Evolutionary conservation across 2,113 vertebrate species (phyloP).

Genomic region (Podocnemis expansa): DNA sequence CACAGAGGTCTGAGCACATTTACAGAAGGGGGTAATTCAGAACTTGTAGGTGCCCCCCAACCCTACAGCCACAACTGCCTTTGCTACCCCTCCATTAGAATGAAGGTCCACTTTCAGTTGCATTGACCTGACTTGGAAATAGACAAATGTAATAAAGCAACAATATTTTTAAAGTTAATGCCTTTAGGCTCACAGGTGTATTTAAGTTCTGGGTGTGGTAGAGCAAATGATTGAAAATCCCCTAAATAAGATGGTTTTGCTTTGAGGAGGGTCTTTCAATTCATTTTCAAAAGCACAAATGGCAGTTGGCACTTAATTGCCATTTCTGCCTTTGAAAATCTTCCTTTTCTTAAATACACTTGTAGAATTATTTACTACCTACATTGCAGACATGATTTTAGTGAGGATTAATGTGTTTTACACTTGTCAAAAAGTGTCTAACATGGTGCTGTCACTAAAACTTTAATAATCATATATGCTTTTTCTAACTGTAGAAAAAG

Average conservation of each 20-base stretch:
- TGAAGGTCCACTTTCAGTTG: background rate
- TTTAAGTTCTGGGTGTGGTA: background rate
- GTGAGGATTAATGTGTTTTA: background rate
- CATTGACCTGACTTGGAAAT: background rate
- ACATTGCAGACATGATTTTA: background rate
- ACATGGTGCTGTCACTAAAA: background rate
- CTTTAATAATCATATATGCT: rapidly evolving
- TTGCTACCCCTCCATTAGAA: background rate
- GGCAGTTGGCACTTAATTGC: background rate
- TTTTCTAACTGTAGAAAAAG: background rate
- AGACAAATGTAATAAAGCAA: background rate
- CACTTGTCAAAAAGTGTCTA: background rate
- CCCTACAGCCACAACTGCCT: too few species aligned
- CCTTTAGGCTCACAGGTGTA: background rate
- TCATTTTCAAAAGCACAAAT: background rate
- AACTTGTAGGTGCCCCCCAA: too few species aligned
- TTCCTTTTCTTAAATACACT: background rate
- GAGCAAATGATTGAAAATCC: background rate
- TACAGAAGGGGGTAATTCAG: too few species aligned
- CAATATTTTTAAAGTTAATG: background rate
- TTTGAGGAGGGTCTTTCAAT: background rate
- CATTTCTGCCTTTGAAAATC: background rate
- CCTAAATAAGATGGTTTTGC: too few species aligned
- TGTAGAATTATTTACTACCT: background rate
- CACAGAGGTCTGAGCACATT: too few species aligned